A percentile compares a stretch with the other conserved stretches of the same genome.
phyloP scores from a whole-genome alignment of 2,888 invertebrate species.

The Eremobia ochroleuca region DNA sequence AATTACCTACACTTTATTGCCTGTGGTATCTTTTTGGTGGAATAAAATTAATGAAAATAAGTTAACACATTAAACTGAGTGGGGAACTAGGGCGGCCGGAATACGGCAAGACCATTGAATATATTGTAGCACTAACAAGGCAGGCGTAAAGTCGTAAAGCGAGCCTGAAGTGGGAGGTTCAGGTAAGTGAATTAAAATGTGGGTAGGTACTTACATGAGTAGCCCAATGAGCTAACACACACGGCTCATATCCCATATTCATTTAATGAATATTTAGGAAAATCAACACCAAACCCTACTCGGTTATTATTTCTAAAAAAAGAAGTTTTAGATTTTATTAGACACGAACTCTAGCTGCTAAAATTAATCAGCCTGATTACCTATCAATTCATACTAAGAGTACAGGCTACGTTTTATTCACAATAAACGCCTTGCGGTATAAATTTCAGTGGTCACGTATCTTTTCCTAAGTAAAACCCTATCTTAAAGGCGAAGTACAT shows the following conservation, averaged over 20 bases:
- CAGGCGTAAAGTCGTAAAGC: conserved; percentile 74
- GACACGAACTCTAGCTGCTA: background rate
- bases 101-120: conserved; percentile 72
- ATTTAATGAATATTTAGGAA: conserved; percentile 31
- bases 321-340: background rate
- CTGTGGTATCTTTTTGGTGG: conserved; percentile 57
- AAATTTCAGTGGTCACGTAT: conserved; percentile 52
- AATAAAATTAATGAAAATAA: conserved; percentile 71
- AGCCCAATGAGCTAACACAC: conserved; percentile 42
- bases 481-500: conserved; percentile 47
- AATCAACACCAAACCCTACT: conserved; percentile 3
- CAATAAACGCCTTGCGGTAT: conserved; percentile 11
- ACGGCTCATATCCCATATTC: conserved; percentile 42
- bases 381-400: background rate
- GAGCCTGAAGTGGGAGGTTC: conserved; percentile 65
- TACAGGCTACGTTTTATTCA: conserved; percentile 39
- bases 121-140: conserved; percentile 73
- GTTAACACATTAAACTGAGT: conserved; percentile 72
- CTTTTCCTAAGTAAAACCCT: conserved; percentile 46
- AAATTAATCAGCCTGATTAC: conserved; percentile 8
- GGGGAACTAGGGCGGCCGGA: conserved; percentile 61
- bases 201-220: conserved; percentile 56
- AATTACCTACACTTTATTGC: conserved; percentile 66
- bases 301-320: background rate
- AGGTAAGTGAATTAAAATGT: conserved; percentile 77